phyloP scores from a whole-genome alignment of 2,888 invertebrate species.

The Agriopis leucophaearia region DNA sequence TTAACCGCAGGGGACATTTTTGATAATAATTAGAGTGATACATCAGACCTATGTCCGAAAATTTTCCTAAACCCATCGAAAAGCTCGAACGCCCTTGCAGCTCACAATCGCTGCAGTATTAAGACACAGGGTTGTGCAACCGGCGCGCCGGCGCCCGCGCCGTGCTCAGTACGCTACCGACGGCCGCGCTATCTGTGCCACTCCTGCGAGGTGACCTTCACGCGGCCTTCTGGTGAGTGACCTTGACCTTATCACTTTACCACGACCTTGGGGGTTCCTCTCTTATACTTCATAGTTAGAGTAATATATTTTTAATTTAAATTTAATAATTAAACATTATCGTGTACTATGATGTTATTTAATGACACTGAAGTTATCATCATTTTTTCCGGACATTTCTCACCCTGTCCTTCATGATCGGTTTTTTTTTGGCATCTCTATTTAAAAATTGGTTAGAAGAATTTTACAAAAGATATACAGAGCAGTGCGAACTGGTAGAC shows the following conservation, averaged over 20 bases:
- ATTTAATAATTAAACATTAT: background rate
- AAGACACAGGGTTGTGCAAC: slow-evolving; percentile 81
- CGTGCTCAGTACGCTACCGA: slow-evolving; percentile 76
- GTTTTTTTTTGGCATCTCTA: no score
- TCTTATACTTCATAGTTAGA: background rate
- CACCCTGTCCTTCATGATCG: no score
- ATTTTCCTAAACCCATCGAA: slow-evolving; percentile 19
- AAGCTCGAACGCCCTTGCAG: slow-evolving; percentile 53
- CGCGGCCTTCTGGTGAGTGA: slow-evolving; percentile 74
- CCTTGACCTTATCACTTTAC: slow-evolving; percentile 65
- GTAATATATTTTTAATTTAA: background rate
- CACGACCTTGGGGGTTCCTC: background rate
- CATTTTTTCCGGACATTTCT: no score
- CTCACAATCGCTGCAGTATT: slow-evolving; percentile 73
- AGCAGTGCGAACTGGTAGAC: no score
- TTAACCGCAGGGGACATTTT: background rate
- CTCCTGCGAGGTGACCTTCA: slow-evolving; percentile 60
- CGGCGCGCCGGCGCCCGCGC: slow-evolving; percentile 53
- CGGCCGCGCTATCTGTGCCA: slow-evolving; percentile 71
- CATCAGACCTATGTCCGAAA: background rate
- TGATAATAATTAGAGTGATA: background rate
- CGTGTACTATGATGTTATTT: no score
- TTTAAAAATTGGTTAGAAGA: no score
- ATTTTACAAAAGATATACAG: no score
- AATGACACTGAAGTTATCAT: no score